Percentiles rank a stretch among this genome's conserved stretches.
These are phyloP conservation scores for Drepana falcataria DNA, from an alignment of 2,888 invertebrate species.

Conservation along the genomic window DNA sequence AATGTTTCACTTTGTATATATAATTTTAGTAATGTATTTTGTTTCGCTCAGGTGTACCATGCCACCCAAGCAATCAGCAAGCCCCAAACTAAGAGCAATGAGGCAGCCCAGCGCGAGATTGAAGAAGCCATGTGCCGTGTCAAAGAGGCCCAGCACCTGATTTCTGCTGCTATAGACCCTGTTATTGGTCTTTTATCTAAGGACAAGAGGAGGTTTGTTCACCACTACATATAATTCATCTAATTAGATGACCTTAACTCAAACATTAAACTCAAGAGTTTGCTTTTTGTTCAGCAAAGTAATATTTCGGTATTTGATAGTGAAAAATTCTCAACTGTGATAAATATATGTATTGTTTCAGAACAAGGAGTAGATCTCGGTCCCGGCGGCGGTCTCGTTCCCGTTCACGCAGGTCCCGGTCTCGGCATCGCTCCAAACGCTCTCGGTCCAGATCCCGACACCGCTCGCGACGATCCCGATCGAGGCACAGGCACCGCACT, in stretches of 20 bases:
- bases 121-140: constrained; percentile 98
- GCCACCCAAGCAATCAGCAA: constrained; percentile 94
- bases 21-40: neutral
- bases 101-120: constrained; percentile 96
- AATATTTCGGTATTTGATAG: too few relatives aligned
- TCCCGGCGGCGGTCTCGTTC: constrained; percentile 81
- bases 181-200: constrained; percentile 92
- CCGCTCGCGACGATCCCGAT: constrained; percentile 81
- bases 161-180: constrained; percentile 95
- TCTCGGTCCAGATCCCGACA: constrained; percentile 78
- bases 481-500: constrained; percentile 73
- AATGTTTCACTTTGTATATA: neutral
- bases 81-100: constrained; percentile 96
- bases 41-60: constrained; percentile 85
- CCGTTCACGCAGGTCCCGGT: constrained; percentile 81
- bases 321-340: too few relatives aligned
- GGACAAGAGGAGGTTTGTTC: constrained; percentile 83
- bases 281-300: constrained; percentile 18
- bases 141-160: constrained; percentile 96
- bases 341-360: neutral
- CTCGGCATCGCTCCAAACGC: constrained; percentile 74
- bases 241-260: neutral
- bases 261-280: constrained; percentile 24
- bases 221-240: constrained; percentile 24
- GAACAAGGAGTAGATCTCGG: constrained; percentile 70